Evolutionary conservation across 2,888 invertebrate species (phyloP), one percentile per base, ranked within the genome.

Genomic region (Myopa testacea): DNA sequence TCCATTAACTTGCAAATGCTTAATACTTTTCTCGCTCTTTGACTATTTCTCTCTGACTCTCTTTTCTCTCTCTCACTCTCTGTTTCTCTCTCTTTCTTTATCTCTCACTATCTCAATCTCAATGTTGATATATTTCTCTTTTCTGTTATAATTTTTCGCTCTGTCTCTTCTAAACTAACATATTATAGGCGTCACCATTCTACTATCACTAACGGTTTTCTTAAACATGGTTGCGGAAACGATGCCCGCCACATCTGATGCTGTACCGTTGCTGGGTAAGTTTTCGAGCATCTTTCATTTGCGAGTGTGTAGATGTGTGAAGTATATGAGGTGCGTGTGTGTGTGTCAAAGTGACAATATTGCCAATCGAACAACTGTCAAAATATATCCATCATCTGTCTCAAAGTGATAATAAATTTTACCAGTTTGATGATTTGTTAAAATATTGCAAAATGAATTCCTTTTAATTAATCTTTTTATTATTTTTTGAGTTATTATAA

Each of bases 151-250:
- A 14, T 58, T 58, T 52, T 14, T 3, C 37, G 12, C 34, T 65
- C 34, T 26, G 16, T 37, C 37, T 37, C 26, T 68, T 38, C 7
- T 58, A 14, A 45, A 45, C 45, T 45, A 45, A 45, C 10, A 10
- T 45, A 10, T 45, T 45, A 45, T 40, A 73, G 73, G 97, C 91
- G 98, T 98, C 84, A 98, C 98, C 86, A 98, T 98, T 91, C 93
- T 98, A 87, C 94, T 98, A 90, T 98, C 98, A 88, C 93, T 98
- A 91, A 98, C 98, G 90, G 98, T 98, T 91, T 98, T 98, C 92
- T 93, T 98, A 88, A 96, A 98, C 91, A 96, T 98, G 95, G 98
- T 98, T 87, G 98, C 98, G 85, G 98, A 98, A 92, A 98, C 97
- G 88, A 97, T 98, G 97, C 98, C 98, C 85, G 97, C 97, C 87